These are phyloP conservation scores for Phalera bucephala DNA, from an alignment of 2,888 invertebrate species.

Conservation along the genomic window DNA sequence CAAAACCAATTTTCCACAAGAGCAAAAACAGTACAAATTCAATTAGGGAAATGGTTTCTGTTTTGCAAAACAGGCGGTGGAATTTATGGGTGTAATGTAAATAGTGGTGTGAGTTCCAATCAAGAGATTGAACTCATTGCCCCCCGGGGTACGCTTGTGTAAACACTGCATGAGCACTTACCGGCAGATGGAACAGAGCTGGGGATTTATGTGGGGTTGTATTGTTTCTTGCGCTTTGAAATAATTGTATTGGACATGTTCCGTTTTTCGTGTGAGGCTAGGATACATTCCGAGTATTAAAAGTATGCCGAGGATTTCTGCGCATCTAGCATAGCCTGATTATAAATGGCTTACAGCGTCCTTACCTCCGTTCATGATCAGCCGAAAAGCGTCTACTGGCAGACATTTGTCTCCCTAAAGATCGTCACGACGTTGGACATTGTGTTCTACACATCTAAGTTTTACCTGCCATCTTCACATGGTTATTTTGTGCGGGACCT, in stretches of 20 bases:
- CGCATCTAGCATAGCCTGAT: too few species aligned
- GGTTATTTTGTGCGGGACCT: too few species aligned
- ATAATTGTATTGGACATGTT: conserved; percentile 27
- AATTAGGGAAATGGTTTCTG: conserved; percentile 74
- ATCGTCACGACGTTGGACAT: too few species aligned
- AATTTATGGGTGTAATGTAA: conserved; percentile 65
- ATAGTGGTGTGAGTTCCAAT: conserved; percentile 56
- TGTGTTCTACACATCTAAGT: too few species aligned
- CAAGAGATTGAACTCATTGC: conserved; percentile 54
- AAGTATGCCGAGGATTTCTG: too few species aligned
- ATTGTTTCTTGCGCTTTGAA: conserved; percentile 30
- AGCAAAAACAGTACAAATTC: conserved; percentile 77
- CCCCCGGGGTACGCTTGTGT: conserved; percentile 28
- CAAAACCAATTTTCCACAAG: conserved; percentile 73
- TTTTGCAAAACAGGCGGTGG: conserved; percentile 53
- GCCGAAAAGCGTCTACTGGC: too few species aligned
- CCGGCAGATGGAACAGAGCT: conserved; percentile 14
- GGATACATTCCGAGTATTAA: too few species aligned
- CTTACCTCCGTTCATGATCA: too few species aligned
- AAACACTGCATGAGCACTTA: conserved; percentile 24
- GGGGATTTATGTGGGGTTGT: conserved; percentile 30
- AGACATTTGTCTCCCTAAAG: too few species aligned
- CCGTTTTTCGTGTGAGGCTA: too few species aligned
- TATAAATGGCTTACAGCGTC: too few species aligned
- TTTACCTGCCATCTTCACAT: too few species aligned